Evolutionary conservation across 2,797 vertebrate genomes (phyloP), one percentile per base, ranked within the genome.

Genomic region (Nyctalus aviator): DNA sequence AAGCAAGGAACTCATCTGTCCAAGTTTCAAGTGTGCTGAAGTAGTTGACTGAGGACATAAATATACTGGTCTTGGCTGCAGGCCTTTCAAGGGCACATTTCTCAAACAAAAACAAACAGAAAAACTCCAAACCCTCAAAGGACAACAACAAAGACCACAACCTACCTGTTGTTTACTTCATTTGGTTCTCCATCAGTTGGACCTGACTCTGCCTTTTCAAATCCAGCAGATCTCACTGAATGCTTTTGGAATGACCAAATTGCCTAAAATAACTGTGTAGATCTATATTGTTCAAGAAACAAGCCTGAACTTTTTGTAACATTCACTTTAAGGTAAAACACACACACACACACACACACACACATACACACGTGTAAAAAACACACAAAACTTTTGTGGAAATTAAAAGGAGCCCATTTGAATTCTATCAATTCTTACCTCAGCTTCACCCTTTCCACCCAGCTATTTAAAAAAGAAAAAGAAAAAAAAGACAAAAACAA

Each of bases 211-310:
- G 41, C 27, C 8, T 57, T 91, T 78, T 72, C 78, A 68, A 71
- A 59, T n/a, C 35, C 27, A 69, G 66, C n/a, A 94, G 46, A 68
- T 93, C 35, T 85, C 75, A 89, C 69, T 83, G 50, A 57, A 37
- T 71, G 75, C 88, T 95, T 97, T 82, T 84, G 68, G 35, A 37
- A 96, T 88, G 85, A 84, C 10, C 32, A 27, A 76, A 25, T n/a
- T 27, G 13, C 76, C 44, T 48, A n/a, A 25, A 32, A 25, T 4
- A 25, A 8, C 55, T 41, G 6, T 35, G 21, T 32, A 27, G 44
- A 5, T 66, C 53, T 82, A 6, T 50, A 78, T 84, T 94, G 87
- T 91, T 95, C 91, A 94, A 81, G 88, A 84, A 90, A 55, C 35
- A 78, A 84, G 5, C 12, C 12, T 88, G 37, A 35, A 93, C 25